These are phyloP conservation scores for Caenorhabditis sp. DNA, from an alignment of 2,888 invertebrate genomes.

Conservation along the genomic window DNA sequence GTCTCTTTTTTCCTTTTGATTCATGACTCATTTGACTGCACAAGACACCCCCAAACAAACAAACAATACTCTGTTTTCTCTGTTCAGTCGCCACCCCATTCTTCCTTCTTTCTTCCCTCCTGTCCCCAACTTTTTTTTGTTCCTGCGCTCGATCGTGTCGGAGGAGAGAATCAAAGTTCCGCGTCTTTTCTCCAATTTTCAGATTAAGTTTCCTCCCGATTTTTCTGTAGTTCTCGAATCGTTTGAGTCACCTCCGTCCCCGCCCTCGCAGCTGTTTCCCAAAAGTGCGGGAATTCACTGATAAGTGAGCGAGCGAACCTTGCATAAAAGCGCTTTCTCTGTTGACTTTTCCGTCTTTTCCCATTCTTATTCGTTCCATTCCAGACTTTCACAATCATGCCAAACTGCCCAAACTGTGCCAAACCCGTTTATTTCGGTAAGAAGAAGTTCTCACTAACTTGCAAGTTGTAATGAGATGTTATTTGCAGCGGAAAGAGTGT, in stretches of 20 bases:
- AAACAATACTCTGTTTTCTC: constrained; percentile 26
- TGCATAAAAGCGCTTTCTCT: constrained; percentile 2
- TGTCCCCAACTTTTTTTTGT: neutral
- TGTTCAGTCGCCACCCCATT: neutral
- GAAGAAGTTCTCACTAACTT: constrained; percentile 5
- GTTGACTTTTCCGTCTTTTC: constrained; percentile 14
- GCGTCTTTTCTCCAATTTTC: constrained; percentile 29
- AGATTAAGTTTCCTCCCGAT: constrained; percentile 17
- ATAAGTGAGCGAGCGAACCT: constrained; percentile 25
- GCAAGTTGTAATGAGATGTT: neutral
- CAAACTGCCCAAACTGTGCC: constrained; percentile 75
- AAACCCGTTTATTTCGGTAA: constrained; percentile 79
- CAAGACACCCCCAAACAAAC: constrained; percentile 45
- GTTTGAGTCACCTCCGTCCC: constrained; percentile 21
- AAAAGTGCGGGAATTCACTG: constrained; percentile 21
- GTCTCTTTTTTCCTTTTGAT: constrained; percentile 5
- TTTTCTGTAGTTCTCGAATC: neutral
- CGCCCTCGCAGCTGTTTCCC: constrained; percentile 38
- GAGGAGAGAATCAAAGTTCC: constrained; percentile 31
- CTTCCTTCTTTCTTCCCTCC: neutral
- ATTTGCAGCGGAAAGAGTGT: constrained; percentile 85
- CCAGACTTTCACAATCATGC: constrained; percentile 64
- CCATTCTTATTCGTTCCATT: neutral
- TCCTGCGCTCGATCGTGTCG: constrained; percentile 30
- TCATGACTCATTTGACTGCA: constrained; percentile 43